Evolutionary conservation across 1,140 invertebrate genomes (phyloP), one percentile per base, ranked within the genome.

Genomic region (Drosophila gunungcola): DNA sequence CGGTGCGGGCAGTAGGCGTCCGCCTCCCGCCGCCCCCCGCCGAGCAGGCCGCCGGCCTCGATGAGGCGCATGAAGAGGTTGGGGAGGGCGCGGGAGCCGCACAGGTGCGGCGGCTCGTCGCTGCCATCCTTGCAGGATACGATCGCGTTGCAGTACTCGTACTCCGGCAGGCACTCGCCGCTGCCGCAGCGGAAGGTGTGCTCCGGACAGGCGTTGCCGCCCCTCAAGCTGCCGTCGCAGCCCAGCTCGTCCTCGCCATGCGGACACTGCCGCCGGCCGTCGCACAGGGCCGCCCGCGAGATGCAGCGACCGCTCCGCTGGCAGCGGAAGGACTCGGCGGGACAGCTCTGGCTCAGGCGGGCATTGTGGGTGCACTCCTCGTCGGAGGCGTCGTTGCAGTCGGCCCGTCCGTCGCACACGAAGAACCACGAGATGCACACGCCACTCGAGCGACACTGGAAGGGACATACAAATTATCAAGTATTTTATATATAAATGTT

Each of bases 401-500:
- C 91, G 56, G 95, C 94, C 72, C 97, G 95, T n/a, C 97, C 97
- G 92, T 99, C 98, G 93, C 98, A 99, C 0, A 98, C 96, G 93
- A 98, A 98, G 92, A 96, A 97, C 95, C 96, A 96, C 78, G 96
- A 96, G 80, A 99, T 97, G 92, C 98, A 99, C 2, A 95, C 94
- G 1, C 97, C 97, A 60, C 96, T 96, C 63, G 95, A 95, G 52
- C 96, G 94, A 80, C 96, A 97, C 94, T 97, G 53, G 0, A 62
- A 45, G 6, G 1, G 1, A 12, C n/a, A 2, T 10, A 51, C 3
- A 12, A 11, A 2, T 10, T 1, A n/a, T 60, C 5, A 16, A 54
- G 21, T 34, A 56, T 9, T 6, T 41, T 25, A 61, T 7, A 13
- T 32, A 11, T 3, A 21, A 21, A 21, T n/a, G n/a, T n/a, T n/a